A percentile compares a stretch with the other conserved stretches of the same genome.
These are phyloP conservation scores for Diogma glabrata DNA, from an alignment of 2,888 invertebrate genomes.

Conservation along the genomic window DNA sequence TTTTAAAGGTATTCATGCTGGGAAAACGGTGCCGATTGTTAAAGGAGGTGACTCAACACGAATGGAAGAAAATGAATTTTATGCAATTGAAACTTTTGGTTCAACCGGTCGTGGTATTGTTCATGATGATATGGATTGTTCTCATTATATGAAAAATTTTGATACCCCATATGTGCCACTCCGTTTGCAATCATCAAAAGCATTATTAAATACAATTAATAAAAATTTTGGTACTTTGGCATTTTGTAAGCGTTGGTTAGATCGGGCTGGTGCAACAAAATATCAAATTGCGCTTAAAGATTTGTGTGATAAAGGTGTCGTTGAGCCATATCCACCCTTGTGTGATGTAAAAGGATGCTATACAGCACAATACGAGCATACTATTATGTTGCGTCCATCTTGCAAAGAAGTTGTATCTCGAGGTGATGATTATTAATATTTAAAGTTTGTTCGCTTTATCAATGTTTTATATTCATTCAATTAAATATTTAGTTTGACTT, in stretches of 20 bases:
- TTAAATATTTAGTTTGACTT: no score
- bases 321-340: conserved; percentile 97
- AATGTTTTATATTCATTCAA: no score
- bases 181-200: conserved; percentile 86
- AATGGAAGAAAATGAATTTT: conserved; percentile 99
- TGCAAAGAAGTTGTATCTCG: conserved; percentile 97
- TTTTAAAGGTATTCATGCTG: conserved; percentile 70
- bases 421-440: conserved; percentile 92
- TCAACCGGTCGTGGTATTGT: conserved; percentile 91
- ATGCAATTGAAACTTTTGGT: conserved; percentile 98
- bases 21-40: conserved; percentile 98
- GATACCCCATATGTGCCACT: conserved; percentile 87
- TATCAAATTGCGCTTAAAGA: conserved; percentile 98
- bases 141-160: conserved; percentile 99
- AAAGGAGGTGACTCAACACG: conserved; percentile 95
- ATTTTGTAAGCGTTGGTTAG: conserved; percentile 98
- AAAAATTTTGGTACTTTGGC: conserved; percentile 96
- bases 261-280: conserved; percentile 90
- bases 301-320: conserved; percentile 92
- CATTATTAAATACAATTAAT: conserved; percentile 82
- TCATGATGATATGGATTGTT: conserved; percentile 98
- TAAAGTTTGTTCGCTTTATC: no score
- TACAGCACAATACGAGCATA: conserved; percentile 99
- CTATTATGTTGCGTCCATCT: conserved; percentile 90
- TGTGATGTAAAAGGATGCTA: conserved; percentile 96